A percentile compares a stretch with the other conserved stretches of the same genome.
Evolutionary conservation across 2,113 vertebrate genomes (phyloP).

Genomic region (Hyla sarda): DNA sequence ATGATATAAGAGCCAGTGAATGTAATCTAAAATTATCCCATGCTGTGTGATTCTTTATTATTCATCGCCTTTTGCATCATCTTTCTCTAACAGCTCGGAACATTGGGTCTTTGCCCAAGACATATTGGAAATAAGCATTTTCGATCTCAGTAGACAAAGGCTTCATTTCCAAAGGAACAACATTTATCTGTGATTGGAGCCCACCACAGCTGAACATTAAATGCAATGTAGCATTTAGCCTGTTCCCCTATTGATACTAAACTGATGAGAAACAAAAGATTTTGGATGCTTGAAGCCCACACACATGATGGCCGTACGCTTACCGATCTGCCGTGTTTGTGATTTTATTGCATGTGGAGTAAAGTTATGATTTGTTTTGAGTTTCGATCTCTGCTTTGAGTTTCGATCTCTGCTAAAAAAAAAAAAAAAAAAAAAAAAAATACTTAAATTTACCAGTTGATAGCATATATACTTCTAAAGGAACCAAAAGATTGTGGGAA

Average conservation of each 20-base stretch:
- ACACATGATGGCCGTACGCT: neutral
- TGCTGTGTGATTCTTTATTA: slow-evolving; percentile 36
- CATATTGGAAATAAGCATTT: slow-evolving; percentile 36
- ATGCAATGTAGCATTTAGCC: slow-evolving; percentile 34
- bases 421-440: too few species aligned
- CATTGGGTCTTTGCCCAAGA: slow-evolving; percentile 30
- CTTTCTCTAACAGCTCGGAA: slow-evolving; percentile 18
- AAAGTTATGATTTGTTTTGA: neutral
- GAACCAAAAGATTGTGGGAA: too few species aligned
- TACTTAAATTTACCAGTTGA: too few species aligned
- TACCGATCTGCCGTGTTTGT: neutral
- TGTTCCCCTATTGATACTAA: slow-evolving; percentile 9
- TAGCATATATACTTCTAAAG: too few species aligned
- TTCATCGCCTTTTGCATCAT: slow-evolving; percentile 12
- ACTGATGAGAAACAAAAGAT: slow-evolving; percentile 29
- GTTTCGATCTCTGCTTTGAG: neutral
- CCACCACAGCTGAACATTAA: slow-evolving; percentile 32
- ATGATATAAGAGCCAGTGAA: slow-evolving; percentile 13
- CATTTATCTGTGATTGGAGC: slow-evolving; percentile 23
- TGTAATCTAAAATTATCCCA: slow-evolving; percentile 15
- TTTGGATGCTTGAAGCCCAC: neutral
- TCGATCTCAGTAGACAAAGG: slow-evolving; percentile 8
- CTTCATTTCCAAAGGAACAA: slow-evolving; percentile 30
- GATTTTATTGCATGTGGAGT: neutral
- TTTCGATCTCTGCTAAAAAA: too few species aligned